These are phyloP conservation scores for Caenorhabditis uteleia DNA, from an alignment of 2,888 invertebrate species.

Conservation along the genomic window DNA sequence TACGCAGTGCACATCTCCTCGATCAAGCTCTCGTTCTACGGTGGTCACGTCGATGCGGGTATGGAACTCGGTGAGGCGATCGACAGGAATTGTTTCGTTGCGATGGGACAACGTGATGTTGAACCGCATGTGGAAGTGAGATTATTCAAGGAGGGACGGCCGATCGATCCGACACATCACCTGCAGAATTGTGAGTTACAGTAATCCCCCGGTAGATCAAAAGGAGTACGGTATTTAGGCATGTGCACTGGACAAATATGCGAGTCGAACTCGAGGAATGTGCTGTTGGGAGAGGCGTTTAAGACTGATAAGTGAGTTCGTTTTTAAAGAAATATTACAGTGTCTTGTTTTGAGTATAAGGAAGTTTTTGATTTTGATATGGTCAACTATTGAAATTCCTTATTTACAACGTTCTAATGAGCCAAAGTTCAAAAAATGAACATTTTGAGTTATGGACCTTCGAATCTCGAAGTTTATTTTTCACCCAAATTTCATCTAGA, in stretches of 20 bases:
- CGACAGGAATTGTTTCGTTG: conserved; percentile 41
- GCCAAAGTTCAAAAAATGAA: no score
- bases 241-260: conserved; percentile 70
- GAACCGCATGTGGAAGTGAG: conserved; percentile 44
- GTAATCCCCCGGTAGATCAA: no score
- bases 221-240: conserved; percentile 44
- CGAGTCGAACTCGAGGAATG: conserved; percentile 65
- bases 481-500: no score
- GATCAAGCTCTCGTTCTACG: conserved; percentile 58
- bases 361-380: no score
- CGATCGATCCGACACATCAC: conserved; percentile 67
- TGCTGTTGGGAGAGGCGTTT: conserved; percentile 62
- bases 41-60: conserved; percentile 62
- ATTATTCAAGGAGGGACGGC: conserved; percentile 55
- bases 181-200: conserved; percentile 61
- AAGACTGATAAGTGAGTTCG: conserved; percentile 56
- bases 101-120: conserved; percentile 33
- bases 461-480: no score
- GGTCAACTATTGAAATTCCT: no score
- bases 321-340: no score
- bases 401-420: no score
- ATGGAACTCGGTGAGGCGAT: conserved; percentile 52
- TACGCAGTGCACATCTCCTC: conserved; percentile 65
- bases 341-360: no score
- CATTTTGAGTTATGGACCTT: no score